Percentiles rank a stretch among this genome's conserved stretches.
phyloP scores from a whole-genome alignment of 2,888 invertebrate species.

The Melieria picta region DNA sequence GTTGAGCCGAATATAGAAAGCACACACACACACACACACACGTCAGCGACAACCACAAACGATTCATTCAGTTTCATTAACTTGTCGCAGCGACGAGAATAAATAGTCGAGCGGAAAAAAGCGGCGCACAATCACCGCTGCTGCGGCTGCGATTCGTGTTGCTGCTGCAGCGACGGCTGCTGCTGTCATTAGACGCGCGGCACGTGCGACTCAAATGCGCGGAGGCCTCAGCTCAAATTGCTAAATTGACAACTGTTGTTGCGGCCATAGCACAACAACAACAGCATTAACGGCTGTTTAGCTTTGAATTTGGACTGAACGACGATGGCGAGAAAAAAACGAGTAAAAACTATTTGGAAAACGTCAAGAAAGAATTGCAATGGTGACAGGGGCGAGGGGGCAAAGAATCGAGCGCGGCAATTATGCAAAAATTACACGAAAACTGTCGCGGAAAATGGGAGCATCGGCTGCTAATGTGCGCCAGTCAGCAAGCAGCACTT shows the following conservation, averaged over 20 bases:
- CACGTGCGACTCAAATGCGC: slow-evolving; percentile 30
- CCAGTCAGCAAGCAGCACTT: no score
- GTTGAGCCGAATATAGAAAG: slow-evolving; percentile 23
- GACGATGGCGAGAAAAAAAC: neutral
- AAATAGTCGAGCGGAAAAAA: slow-evolving; percentile 4
- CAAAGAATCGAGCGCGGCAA: neutral
- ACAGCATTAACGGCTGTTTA: slow-evolving; percentile 13
- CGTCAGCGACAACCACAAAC: slow-evolving; percentile 16
- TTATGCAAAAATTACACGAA: slow-evolving; percentile 14
- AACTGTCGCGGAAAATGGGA: neutral
- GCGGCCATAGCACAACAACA: slow-evolving; percentile 26
- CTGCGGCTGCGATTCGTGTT: slow-evolving; percentile 10
- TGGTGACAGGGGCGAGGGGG: neutral
- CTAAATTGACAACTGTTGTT: slow-evolving; percentile 55
- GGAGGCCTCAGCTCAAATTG: slow-evolving; percentile 15
- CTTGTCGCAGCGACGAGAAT: slow-evolving; percentile 22
- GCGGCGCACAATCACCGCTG: neutral
- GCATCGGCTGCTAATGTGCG: no score
- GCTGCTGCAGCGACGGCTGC: slow-evolving; percentile 11
- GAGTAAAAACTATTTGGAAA: neutral
- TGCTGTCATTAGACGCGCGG: slow-evolving; percentile 21
- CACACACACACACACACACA: slow-evolving; percentile 16
- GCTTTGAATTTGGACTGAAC: neutral
- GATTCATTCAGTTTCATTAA: slow-evolving; percentile 31
- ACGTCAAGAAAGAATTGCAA: neutral